Evolutionary conservation across 2,888 invertebrate species (phyloP), one percentile per base, ranked within the genome.

Genomic region (Parnassius smintheus): DNA sequence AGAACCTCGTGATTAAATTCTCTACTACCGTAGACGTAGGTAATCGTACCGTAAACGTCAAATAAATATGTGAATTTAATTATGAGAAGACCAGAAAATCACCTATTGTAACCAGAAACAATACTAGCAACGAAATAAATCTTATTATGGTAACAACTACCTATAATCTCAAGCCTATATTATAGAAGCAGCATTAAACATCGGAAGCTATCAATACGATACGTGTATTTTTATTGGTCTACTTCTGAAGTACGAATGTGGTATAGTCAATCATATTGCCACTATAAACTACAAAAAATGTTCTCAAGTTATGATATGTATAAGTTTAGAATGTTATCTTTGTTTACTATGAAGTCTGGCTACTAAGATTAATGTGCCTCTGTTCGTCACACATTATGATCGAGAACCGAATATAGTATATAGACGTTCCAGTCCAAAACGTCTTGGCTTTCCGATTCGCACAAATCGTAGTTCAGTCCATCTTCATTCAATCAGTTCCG

Each of bases 1-100:
- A 67, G 64, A 68, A 64, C 63, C 68, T 68, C 25, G 65, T 73
- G 73, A 74, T 76, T 75, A 74, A 75, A 76, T 74, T 71, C 70
- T 67, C 69, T 63, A 70, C 73, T 18, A 18, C 18, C 18, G 18
- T 18, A 18, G 18, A 18, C 18, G 18, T 18, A n/a, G 70, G 67
- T 69, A 61, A 2, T 2, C 18, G 1, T 18, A 1, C 18, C 65
- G 68, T 69, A 73, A 76, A 74, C 71, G 72, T 70, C 68, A 66
- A 75, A 73, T 74, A 66, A 66, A 70, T 67, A 65, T 53, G 64
- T 66, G 64, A 73, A 72, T 73, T 73, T 71, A 75, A 73, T 72
- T 71, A 68, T 68, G 65, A 67, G 56, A 54, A 53, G 22, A 55
- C 44, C 50, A 57, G 41, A 56, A 56, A 59, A 58, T 41, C 50